These are phyloP conservation scores for Drosophila anomelani DNA, from an alignment of 2,888 invertebrate genomes.

Conservation along the genomic window DNA sequence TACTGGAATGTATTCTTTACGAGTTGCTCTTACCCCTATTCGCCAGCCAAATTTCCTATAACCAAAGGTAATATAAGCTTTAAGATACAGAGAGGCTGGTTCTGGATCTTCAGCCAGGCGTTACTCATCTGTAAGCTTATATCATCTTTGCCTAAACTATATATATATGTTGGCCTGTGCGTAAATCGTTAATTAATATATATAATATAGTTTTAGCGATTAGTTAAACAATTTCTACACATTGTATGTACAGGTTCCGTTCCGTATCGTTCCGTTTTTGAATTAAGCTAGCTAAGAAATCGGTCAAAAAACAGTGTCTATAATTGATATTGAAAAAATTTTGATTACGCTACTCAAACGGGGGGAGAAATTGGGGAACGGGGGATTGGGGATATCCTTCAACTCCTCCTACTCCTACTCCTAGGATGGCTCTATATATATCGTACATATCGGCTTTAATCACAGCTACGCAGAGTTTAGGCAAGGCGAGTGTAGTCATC, in stretches of 20 bases:
- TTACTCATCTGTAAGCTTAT: not conserved
- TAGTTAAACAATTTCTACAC: slow-evolving; percentile 24
- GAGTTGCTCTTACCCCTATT: slow-evolving; percentile 18
- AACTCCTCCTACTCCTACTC: slow-evolving; percentile 5
- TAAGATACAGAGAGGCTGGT: not conserved
- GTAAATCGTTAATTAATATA: slow-evolving; percentile 20
- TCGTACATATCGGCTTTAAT: slow-evolving; percentile 63
- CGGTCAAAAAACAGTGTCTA: slow-evolving; percentile 24
- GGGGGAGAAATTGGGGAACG: slow-evolving; percentile 1
- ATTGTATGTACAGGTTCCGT: slow-evolving; percentile 22
- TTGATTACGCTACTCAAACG: slow-evolving; percentile 46
- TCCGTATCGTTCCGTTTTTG: not conserved
- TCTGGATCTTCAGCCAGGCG: not conserved
- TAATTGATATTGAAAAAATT: slow-evolving; percentile 40
- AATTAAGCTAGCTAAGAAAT: slow-evolving; percentile 32
- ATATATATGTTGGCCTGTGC: slow-evolving; percentile 33
- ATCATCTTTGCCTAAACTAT: slow-evolving; percentile 3
- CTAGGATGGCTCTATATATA: slow-evolving; percentile 33
- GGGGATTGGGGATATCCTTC: not conserved
- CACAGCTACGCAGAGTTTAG: slow-evolving; percentile 76
- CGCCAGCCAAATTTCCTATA: slow-evolving; percentile 21
- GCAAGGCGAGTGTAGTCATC: slow-evolving; percentile 66
- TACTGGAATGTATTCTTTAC: slow-evolving; percentile 71
- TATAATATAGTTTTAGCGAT: slow-evolving; percentile 20
- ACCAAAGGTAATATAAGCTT: not conserved